Evolutionary conservation across 2,797 vertebrate genomes (phyloP).

Genomic region (Lophius americanus): DNA sequence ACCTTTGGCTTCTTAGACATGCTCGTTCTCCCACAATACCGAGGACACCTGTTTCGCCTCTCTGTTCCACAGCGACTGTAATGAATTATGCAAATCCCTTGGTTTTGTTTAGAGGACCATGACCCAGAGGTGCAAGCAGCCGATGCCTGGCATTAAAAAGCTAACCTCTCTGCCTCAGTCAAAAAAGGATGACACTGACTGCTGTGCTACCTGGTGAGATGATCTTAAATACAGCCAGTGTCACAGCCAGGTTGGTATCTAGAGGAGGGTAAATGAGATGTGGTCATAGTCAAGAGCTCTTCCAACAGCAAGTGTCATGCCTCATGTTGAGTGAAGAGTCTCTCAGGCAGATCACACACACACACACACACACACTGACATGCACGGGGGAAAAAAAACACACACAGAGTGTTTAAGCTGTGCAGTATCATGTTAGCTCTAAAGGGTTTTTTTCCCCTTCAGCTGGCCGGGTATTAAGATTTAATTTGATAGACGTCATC

Average conservation of each 20-base stretch:
- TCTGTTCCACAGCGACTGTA: slow-evolving; percentile 65
- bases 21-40: slow-evolving; percentile 65
- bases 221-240: slow-evolving; percentile 40
- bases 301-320: slow-evolving; percentile 51
- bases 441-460: slow-evolving; percentile 58
- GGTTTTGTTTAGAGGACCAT: slow-evolving; percentile 71
- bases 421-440: slow-evolving; percentile 63
- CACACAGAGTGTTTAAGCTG: slow-evolving; percentile 59
- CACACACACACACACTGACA: slow-evolving; percentile 17
- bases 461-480: slow-evolving; percentile 64
- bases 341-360: slow-evolving; percentile 31
- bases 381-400: not conserved
- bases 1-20: slow-evolving; percentile 82
- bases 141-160: slow-evolving; percentile 57
- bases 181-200: slow-evolving; percentile 38
- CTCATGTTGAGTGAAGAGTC: slow-evolving; percentile 50
- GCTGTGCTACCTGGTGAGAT: slow-evolving; percentile 42
- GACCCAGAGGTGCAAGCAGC: slow-evolving; percentile 72
- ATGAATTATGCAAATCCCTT: slow-evolving; percentile 83
- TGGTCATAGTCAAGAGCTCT: slow-evolving; percentile 52
- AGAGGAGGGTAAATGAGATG: slow-evolving; percentile 35
- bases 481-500: slow-evolving; percentile 77
- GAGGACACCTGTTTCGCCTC: slow-evolving; percentile 67
- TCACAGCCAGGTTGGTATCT: slow-evolving; percentile 22
- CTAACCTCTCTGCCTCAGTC: slow-evolving; percentile 48